Evolutionary conservation across 2,888 invertebrate genomes (phyloP), one percentile per base, ranked within the genome.

Genomic region (Euzetes globulus): DNA sequence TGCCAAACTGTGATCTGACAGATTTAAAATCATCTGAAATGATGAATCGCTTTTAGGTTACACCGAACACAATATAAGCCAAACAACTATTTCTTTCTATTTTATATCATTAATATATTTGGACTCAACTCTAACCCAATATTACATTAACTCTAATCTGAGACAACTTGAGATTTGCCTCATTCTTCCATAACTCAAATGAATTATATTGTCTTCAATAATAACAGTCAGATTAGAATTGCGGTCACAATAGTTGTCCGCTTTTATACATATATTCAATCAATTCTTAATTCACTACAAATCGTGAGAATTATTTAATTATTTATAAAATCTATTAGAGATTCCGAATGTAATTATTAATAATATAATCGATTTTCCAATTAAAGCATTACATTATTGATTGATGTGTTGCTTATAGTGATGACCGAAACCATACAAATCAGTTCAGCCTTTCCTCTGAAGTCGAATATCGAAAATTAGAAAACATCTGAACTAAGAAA

Each of bases 1-100:
- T 60, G 29, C 60, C 11, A 60, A 60, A 60, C 15, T 60, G 29
- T 60, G 60, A 60, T 60, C 15, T 60, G 60, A 60, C 60, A 29
- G 60, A 22, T 60, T 55, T 60, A 60, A 60, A 60, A 33, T 33
- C 33, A 33, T 33, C 33, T 33, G 5, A 33, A 47, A 60, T 60
- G 60, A 60, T 60, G 29, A 60, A 60, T 60, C 29, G 25, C 33
- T 60, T 60, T 55, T n/a, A 22, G 33, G 33, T 33, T 19, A 15
- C 47, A 22, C 25, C n/a, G n/a, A 17, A 55, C n/a, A 55, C 25
- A 55, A 11, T 19, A 55, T 55, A 55, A 55, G n/a, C n/a, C 55
- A 55, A 9, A 55, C 7, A 55, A 22, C 9, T 22, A 19, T 22
- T 19, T 19, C 22, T 55, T 55, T 41, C 5, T 41, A 41, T 41